Base-by-base conservation (phyloP, 2,888 invertebrate genomes). In the Ctenicera cuprea region DNA sequence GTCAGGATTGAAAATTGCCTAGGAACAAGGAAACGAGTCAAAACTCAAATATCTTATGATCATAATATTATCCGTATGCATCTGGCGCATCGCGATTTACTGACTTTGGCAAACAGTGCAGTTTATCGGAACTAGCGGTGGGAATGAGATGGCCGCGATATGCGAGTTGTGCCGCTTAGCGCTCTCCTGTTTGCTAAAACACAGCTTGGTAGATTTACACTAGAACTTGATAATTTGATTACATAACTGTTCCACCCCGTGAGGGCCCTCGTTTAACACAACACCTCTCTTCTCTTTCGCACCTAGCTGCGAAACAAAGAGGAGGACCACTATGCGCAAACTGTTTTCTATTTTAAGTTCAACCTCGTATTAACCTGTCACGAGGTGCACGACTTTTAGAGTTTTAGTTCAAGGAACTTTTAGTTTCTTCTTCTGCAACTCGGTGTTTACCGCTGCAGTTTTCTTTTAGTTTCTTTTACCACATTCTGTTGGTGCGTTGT, bases 361-460 rank as follows among this genome's bases (percentile, higher is more conserved):
- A 45, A 61, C 76, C 73, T 73, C 69, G 57, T 73, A 77, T 77
- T 74, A 77, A 77, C 74, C 76, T 77, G 77, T 74, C 78, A 78
- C 75, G 77, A 74, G 75, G 73, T 73, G 76, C 75, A 78, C 74
- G 76, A 74, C 76, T 79, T 72, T 72, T 73, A 72, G 71, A 73
- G 76, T 73, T 75, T 75, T 73, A 76, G 78, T 78, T 79, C 79
- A 79, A 79, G 74, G 78, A 77, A 79, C 79, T 76, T 77, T 75
- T 75, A 63, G 54, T 73, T 73, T 43, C 43, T 57, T 67, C 68
- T 73, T 68, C 63, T 68, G 66, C 48, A 65, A 71, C 69, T 76
- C 71, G 70, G 63, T 75, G 74, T 72, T 76, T 71, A 64, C 73
- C 9, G 63, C 67, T 64, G 65, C 61, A 68, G 62, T 66, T 67